These are phyloP conservation scores for Ardeotis arabs DNA, from an alignment of 2,113 vertebrate genomes.

Conservation along the genomic window DNA sequence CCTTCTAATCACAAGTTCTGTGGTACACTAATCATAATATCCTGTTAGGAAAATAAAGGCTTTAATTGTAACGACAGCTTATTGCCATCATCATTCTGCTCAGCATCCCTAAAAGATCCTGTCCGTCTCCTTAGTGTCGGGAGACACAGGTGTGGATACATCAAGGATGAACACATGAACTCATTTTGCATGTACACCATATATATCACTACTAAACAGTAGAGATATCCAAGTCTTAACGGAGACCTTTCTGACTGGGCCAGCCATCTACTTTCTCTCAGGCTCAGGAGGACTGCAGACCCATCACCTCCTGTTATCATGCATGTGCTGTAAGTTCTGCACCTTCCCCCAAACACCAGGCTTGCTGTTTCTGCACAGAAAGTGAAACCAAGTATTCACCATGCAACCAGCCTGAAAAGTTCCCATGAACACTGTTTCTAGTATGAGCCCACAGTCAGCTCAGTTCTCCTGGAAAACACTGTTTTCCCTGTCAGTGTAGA, in stretches of 20 bases:
- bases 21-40: neutral
- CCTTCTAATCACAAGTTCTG: neutral
- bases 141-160: neutral
- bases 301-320: neutral
- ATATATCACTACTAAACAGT: neutral
- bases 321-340: neutral
- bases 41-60: neutral
- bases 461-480: neutral
- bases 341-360: neutral
- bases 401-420: neutral
- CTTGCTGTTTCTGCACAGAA: neutral
- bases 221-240: neutral
- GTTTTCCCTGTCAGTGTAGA: neutral
- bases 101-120: neutral
- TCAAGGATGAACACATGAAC: neutral
- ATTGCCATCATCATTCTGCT: neutral
- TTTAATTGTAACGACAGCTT: neutral
- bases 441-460: neutral
- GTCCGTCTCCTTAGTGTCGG: neutral
- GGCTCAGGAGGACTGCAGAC: neutral
- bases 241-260: neutral
- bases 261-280: neutral
- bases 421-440: neutral
- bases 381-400: neutral
- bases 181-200: rapidly evolving